Conservation (phyloP, 2,888 invertebrate species). For the Schizotus pectinicornis region DNA sequence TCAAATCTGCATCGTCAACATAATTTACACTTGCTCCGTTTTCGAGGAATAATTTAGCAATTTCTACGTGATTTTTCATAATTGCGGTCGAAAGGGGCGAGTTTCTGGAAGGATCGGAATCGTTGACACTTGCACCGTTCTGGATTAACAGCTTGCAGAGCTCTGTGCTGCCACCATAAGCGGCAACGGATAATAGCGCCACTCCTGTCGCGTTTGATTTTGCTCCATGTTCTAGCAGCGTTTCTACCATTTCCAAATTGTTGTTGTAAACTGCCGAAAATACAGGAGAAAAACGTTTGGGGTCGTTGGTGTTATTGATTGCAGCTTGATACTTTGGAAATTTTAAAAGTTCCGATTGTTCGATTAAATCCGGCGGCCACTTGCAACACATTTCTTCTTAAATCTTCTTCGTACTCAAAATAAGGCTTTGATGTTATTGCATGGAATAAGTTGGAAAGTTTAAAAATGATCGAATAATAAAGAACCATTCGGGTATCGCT, state of each 20-base stretch:
- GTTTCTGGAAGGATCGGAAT: neutral
- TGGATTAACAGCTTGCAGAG: neutral
- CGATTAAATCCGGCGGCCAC: too few species aligned
- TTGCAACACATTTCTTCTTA: too few species aligned
- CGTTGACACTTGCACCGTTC: constrained; percentile 4
- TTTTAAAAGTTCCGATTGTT: neutral
- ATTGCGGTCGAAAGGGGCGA: neutral
- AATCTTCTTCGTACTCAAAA: too few species aligned
- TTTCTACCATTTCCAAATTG: constrained; percentile 1
- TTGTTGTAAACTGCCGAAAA: neutral
- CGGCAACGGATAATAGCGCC: neutral
- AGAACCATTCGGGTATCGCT: too few species aligned
- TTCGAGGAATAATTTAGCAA: neutral
- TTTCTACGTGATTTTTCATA: neutral
- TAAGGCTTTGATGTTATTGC: too few species aligned
- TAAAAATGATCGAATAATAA: too few species aligned
- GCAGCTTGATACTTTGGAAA: constrained; percentile 1
- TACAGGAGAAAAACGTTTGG: neutral
- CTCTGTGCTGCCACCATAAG: neutral
- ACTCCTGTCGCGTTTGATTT: neutral
- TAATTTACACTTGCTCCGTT: neutral
- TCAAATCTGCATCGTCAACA: neutral
- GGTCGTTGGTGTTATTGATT: too few species aligned
- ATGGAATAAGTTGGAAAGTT: too few species aligned
- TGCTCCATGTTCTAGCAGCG: neutral